A percentile compares a stretch with the other conserved stretches of the same genome.
Conservation (phyloP, 2,888 invertebrate genomes). For the Papilio demoleus region DNA sequence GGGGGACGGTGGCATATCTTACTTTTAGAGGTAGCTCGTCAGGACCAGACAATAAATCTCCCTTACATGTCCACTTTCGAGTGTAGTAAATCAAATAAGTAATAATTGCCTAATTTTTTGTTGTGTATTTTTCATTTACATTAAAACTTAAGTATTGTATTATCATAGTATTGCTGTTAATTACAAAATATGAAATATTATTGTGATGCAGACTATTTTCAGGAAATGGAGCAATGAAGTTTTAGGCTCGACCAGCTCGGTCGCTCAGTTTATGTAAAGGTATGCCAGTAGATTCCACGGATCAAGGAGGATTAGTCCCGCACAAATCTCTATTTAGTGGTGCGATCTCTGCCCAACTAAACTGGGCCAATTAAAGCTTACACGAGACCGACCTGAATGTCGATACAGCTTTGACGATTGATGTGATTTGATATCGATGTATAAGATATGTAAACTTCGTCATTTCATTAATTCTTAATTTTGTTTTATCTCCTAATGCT, state of each 20-base stretch:
- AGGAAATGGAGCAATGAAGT: constrained; percentile 32
- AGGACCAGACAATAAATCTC: too few relatives aligned
- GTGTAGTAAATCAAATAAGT: too few relatives aligned
- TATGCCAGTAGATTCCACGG: constrained; percentile 67
- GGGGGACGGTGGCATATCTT: too few relatives aligned
- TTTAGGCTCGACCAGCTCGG: constrained; percentile 31
- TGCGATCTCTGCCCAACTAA: constrained; percentile 68
- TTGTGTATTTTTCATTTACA: background rate
- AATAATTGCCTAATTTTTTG: too few relatives aligned
- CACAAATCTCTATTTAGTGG: constrained; percentile 79
- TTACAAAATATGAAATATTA: constrained; percentile 13
- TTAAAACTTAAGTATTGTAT: background rate
- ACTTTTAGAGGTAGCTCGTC: too few relatives aligned
- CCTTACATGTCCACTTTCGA: too few relatives aligned
- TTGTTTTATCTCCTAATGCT: too few relatives aligned
- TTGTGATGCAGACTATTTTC: constrained; percentile 21
- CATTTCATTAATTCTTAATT: too few relatives aligned
- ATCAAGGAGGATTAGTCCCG: constrained; percentile 73
- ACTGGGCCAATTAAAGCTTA: constrained; percentile 80
- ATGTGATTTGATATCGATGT: constrained; percentile 9
- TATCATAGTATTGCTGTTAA: background rate
- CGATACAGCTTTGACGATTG: constrained; percentile 50
- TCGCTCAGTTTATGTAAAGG: constrained; percentile 63
- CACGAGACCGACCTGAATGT: constrained; percentile 63
- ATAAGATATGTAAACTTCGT: background rate